Evolutionary conservation across 1,140 invertebrate species (phyloP).

Genomic region (Manduca sexta): DNA sequence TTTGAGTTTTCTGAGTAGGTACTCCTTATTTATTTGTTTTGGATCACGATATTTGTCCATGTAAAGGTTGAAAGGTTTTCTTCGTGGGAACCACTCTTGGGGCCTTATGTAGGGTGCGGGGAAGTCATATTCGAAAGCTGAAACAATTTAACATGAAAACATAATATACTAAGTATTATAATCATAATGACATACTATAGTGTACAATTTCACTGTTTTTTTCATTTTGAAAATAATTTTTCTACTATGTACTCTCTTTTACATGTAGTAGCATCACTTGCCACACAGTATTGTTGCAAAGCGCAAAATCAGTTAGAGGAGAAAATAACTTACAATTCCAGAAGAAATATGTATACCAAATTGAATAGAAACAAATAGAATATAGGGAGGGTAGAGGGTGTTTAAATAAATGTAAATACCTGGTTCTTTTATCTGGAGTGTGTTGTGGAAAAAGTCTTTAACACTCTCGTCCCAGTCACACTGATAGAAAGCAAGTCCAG

Average conservation of each 20-base stretch:
- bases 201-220: no score
- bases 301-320: no score
- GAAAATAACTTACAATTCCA: no score
- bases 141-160: no score
- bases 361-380: no score
- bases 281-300: no score
- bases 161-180: no score
- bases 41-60: conserved; percentile 93
- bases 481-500: conserved; percentile 94
- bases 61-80: conserved; percentile 90
- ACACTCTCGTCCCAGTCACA: conserved; percentile 90
- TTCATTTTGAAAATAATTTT: no score
- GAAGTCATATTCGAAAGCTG: conserved; percentile 93
- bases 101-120: conserved; percentile 80
- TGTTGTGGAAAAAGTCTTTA: conserved; percentile 86
- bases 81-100: conserved; percentile 88
- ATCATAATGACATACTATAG: no score
- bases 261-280: no score
- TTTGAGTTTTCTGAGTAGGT: conserved; percentile 86
- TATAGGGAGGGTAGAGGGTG: not conserved
- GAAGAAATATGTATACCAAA: no score
- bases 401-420: conserved; percentile 25
- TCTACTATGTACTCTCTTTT: no score
- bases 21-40: conserved; percentile 89
- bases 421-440: conserved; percentile 78